Conservation (phyloP, 2,113 vertebrate genomes). For the Siniperca knerii region DNA sequence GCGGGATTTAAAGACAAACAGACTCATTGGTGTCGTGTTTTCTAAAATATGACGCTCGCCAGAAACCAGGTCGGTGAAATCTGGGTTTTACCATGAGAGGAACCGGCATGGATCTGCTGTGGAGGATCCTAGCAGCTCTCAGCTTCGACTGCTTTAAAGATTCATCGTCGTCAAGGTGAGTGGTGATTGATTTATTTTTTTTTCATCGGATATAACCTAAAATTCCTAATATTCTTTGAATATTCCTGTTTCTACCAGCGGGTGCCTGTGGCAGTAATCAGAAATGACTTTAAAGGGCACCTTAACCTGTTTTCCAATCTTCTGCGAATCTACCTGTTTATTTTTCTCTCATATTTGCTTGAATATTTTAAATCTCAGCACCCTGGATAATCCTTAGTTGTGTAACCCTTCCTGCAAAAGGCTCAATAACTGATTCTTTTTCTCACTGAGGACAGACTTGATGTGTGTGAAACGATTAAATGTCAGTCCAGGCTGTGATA, state of each 20-base stretch:
- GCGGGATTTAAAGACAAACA: neutral
- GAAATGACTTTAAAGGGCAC: neutral
- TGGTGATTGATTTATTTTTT: neutral
- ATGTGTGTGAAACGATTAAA: neutral
- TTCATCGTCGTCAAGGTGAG: conserved; percentile 81
- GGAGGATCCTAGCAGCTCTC: conserved; percentile 83
- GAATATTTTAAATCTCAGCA: neutral
- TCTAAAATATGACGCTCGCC: conserved; percentile 32
- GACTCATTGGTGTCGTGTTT: neutral
- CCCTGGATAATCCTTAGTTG: neutral
- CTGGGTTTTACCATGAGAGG: conserved; percentile 68
- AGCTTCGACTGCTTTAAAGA: conserved; percentile 84
- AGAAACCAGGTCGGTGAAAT: conserved; percentile 34
- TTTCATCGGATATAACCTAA: neutral
- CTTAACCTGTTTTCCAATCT: neutral
- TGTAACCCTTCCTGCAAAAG: neutral
- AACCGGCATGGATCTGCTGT: conserved; percentile 82
- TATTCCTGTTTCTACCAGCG: neutral
- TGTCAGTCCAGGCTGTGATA: neutral
- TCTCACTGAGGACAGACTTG: neutral
- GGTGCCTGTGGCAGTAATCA: neutral
- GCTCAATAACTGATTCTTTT: neutral
- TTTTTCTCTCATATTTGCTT: neutral
- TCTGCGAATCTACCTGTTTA: neutral
- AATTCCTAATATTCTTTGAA: neutral